Base-by-base conservation (phyloP, 1,140 invertebrate species). In the Lucilia sericata region DNA sequence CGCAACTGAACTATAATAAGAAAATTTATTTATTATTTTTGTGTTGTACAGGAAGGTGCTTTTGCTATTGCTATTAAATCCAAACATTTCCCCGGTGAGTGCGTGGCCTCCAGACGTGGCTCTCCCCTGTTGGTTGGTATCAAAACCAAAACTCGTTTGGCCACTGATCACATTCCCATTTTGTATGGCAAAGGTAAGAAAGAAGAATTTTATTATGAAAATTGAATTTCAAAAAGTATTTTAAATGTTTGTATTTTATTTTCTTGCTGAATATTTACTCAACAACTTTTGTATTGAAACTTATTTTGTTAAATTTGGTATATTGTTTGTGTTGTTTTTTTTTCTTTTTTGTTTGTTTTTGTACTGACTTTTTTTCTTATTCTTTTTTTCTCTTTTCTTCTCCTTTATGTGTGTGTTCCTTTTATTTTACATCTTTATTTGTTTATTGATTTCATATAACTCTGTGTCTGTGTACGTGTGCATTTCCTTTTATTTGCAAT, bases 1-100 rank as follows among this genome's bases (percentile, higher is more conserved):
- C 21, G 17, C 42, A 19, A 13, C 25, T 42, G 7, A 47, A 60
- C 2, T 82, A 5, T 9, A 19, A 25, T 30, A 65, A 21, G n/a
- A 30, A 12, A 21, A 51, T 76, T 14, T 34, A 21, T 80, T 19
- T 60, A 10, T 21, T 70, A 19, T 21, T 25, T 21, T 19, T 70
- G 19, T 70, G 4, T 49, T 65, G n/a, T 84, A 34, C 55, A 85
- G 96, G 99, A 99, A 94, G 99, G 99, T 86, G 99, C 99, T 25
- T 99, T 99, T 94, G 98, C 99, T 80, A 93, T 99, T 74, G 98
- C 96, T 87, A 98, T 99, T 91, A 99, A 99, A 92, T 99, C 98
- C 85, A 95, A 94, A 86, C 94, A 97, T 89, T 99, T 98, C 90
- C 98, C 98, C 5, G 98, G 97, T 82, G 98, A 99, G 93, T 98